phyloP scores from a whole-genome alignment of 2,797 vertebrate genomes.

The Lepus townsendii region DNA sequence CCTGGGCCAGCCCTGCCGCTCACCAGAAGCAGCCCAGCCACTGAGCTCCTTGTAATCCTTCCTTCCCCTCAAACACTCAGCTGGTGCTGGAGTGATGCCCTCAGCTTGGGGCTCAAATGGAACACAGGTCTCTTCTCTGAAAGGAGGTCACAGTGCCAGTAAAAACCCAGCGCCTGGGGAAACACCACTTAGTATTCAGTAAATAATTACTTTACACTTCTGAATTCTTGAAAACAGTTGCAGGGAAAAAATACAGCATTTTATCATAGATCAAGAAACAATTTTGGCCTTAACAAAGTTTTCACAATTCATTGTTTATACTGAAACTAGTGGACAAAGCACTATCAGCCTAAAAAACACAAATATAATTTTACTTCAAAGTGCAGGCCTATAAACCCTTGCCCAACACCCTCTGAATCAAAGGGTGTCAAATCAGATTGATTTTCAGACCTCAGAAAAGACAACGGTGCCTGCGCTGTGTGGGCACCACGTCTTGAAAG shows the following conservation, averaged over 20 bases:
- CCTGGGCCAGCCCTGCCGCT: fast-evolving
- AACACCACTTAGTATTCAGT: neutral
- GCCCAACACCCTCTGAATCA: neutral
- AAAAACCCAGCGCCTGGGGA: neutral
- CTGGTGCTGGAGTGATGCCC: neutral
- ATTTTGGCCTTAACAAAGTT: neutral
- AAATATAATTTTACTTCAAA: neutral
- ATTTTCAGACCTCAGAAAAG: neutral
- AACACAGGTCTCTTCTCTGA: neutral
- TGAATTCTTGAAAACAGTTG: neutral
- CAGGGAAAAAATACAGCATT: neutral
- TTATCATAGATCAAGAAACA: neutral
- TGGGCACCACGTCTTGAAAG: fast-evolving
- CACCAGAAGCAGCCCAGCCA: neutral
- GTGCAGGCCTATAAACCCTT: neutral
- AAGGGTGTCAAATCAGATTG: neutral
- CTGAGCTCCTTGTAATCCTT: neutral
- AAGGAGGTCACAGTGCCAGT: neutral
- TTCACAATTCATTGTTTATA: neutral
- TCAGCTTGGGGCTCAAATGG: neutral
- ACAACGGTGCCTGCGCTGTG: fast-evolving
- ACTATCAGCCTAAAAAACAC: neutral
- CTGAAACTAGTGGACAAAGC: neutral
- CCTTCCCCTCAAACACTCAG: fast-evolving
- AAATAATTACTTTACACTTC: neutral